phyloP scores from a whole-genome alignment of 2,113 vertebrate genomes.

The Gracilinanus agilis region DNA sequence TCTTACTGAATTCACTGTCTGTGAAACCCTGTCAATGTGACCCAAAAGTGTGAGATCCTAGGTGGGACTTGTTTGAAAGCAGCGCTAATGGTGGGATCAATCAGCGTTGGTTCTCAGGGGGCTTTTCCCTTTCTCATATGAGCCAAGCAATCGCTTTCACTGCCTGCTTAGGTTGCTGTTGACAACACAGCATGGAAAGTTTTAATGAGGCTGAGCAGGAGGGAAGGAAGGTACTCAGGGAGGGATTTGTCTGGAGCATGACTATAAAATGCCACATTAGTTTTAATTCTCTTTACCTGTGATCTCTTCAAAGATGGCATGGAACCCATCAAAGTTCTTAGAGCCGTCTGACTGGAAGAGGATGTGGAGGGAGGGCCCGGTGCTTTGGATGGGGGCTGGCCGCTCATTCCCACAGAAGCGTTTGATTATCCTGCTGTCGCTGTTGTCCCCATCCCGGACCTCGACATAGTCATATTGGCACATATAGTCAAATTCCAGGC shows the following conservation, averaged over 20 bases:
- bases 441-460: conserved; percentile 93
- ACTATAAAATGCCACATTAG: neutral
- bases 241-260: conserved; percentile 38
- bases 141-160: neutral
- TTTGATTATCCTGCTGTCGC: conserved; percentile 91
- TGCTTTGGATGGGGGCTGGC: conserved; percentile 91
- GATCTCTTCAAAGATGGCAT: conserved; percentile 94
- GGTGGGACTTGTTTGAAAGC: neutral
- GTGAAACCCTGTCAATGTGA: neutral
- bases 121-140: conserved; percentile 68
- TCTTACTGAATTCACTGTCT: neutral
- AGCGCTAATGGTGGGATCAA: neutral
- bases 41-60: neutral
- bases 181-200: conserved; percentile 64
- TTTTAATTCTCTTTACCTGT: conserved; percentile 87
- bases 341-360: conserved; percentile 97
- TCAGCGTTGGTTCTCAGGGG: conserved; percentile 37
- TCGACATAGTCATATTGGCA: conserved; percentile 98
- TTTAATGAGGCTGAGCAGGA: conserved; percentile 70
- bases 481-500: conserved; percentile 95
- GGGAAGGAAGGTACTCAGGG: conserved; percentile 27
- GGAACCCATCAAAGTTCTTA: conserved; percentile 98
- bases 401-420: conserved; percentile 95
- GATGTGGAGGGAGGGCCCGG: conserved; percentile 91
- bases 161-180: conserved; percentile 53